Conservation (phyloP, 2,113 vertebrate genomes). For the Lamprotornis superbus region DNA sequence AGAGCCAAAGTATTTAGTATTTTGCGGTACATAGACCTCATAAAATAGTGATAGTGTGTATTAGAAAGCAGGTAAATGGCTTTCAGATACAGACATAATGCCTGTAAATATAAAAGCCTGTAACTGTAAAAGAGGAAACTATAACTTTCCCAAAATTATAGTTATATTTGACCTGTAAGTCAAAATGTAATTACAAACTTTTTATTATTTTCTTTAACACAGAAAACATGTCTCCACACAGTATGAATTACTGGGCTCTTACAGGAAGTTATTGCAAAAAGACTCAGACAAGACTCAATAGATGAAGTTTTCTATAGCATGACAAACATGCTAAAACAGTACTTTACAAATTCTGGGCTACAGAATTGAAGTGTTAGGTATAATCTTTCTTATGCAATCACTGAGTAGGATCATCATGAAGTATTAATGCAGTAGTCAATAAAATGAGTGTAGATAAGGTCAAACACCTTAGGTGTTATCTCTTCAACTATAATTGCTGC, state of each 20-base stretch:
- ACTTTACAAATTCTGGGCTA: not conserved
- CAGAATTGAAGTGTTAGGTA: not conserved
- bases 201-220: not conserved
- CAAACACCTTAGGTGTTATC: conserved; percentile 32
- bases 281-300: not conserved
- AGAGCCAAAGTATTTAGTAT: not conserved
- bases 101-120: not conserved
- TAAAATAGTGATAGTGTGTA: not conserved
- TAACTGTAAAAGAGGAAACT: not conserved
- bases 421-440: conserved; percentile 33
- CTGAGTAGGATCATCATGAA: conserved; percentile 5
- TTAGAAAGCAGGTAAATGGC: not conserved
- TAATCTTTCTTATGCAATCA: not conserved
- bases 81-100: not conserved
- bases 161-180: not conserved
- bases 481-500: conserved; percentile 3
- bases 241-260: not conserved
- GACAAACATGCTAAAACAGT: not conserved
- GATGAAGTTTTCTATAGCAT: not conserved
- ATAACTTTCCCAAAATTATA: not conserved
- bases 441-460: conserved; percentile 45
- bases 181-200: not conserved
- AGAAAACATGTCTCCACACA: not conserved
- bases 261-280: not conserved
- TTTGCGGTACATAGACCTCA: not conserved